These are phyloP conservation scores for Atlantisia rogersi DNA, from an alignment of 2,113 vertebrate species.

Conservation along the genomic window DNA sequence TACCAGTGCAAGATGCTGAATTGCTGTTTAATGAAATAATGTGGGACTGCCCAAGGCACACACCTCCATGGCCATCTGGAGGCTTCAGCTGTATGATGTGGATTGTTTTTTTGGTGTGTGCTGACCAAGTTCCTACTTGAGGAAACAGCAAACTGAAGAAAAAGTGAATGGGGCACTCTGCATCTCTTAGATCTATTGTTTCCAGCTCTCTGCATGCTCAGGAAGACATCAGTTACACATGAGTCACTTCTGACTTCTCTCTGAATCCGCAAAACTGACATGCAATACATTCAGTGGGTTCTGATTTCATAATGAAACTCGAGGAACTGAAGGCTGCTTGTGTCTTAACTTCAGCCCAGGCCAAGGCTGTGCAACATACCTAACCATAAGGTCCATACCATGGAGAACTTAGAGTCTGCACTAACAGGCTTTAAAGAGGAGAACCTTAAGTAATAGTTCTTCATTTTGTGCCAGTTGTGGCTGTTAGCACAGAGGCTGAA, in stretches of 20 bases:
- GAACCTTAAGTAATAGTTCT: neutral
- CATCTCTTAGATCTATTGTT: slow-evolving; percentile 36
- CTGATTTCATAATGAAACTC: neutral
- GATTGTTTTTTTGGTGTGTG: slow-evolving; percentile 1
- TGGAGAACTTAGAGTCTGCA: neutral
- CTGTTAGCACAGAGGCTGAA: neutral
- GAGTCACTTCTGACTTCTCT: neutral
- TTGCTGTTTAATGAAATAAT: neutral
- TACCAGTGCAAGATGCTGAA: neutral
- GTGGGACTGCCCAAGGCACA: neutral
- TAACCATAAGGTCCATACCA: neutral
- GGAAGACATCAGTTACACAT: slow-evolving; percentile 14
- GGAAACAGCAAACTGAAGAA: neutral
- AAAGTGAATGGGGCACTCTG: slow-evolving; percentile 36
- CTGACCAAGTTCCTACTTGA: slow-evolving; percentile 1
- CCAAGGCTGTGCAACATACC: neutral
- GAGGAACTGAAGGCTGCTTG: neutral
- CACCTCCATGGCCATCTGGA: neutral
- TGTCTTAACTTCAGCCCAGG: neutral
- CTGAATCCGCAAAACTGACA: neutral
- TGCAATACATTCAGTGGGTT: neutral
- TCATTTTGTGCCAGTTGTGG: neutral
- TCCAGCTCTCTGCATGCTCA: slow-evolving; percentile 42
- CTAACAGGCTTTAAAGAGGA: neutral
- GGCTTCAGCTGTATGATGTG: slow-evolving; percentile 4